Evolutionary conservation across 2,113 vertebrate species (phyloP), one percentile per base, ranked within the genome.

Genomic region (Channa argus): DNA sequence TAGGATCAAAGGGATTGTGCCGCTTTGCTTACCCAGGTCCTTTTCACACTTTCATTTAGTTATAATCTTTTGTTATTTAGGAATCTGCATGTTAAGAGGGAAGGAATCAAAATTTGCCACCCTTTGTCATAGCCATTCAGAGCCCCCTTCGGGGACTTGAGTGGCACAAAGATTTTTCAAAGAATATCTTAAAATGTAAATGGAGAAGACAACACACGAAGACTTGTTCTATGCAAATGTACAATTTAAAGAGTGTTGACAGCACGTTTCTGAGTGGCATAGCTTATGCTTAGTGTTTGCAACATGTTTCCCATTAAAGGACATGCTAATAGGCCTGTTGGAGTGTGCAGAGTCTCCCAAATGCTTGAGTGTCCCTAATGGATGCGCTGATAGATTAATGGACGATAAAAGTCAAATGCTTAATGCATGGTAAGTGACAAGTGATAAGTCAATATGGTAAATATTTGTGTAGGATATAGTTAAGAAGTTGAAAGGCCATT

Each of bases 1-100:
- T 93, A 92, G 90, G 90, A 93, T 94, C 89, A 93, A 92, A 93
- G 82, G 86, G 84, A 92, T 91, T 92, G 89, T 83, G 82, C 74
- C 61, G 89, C 89, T 92, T 91, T 92, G 88, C 91, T 89, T 86
- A 86, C 77, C 84, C 75, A 77, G 84, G 87, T 92, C 82, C 68
- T 87, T 79, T 84, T 74, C 84, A 91, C 83, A 90, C 89, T 90
- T 91, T 89, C 85, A 91, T 92, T 92, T 92, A 87, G 90, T 92
- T 90, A 86, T 88, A 87, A 89, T 86, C 89, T 87, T 89, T 92
- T 91, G 92, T 90, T 92, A 85, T 90, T 89, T 75, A 41, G 75
- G 87, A 91, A 90, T 90, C 83, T 92, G 89, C 89, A 92, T 93
- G 84, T 87, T 89, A 91, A 90, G 80, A 87, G 52, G 79, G 84